These are phyloP conservation scores for Pyxicephalus adspersus DNA, from an alignment of 2,113 vertebrate species.

Conservation along the genomic window DNA sequence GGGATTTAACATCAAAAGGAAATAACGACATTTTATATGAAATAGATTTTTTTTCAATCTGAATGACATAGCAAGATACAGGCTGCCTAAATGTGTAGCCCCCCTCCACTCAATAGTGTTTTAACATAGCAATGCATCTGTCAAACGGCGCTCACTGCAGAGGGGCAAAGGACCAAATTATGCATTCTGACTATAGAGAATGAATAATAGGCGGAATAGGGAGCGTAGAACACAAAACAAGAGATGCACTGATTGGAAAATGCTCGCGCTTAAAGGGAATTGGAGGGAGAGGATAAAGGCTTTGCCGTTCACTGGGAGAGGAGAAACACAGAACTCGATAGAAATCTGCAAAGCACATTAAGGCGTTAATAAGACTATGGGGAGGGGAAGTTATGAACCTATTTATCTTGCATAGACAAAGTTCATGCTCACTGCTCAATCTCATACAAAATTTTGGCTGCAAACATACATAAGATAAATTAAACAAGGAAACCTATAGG, in stretches of 20 bases:
- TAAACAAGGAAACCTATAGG: no score
- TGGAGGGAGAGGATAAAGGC: conserved; percentile 1
- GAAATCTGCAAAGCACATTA: conserved; percentile 35
- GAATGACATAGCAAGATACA: not conserved
- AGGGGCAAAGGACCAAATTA: conserved; percentile 31
- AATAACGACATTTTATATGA: conserved; percentile 15
- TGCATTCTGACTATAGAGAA: conserved; percentile 14
- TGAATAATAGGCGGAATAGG: conserved; percentile 37
- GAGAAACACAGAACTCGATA: not conserved
- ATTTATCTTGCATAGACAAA: no score
- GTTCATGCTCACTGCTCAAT: no score
- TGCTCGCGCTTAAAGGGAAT: conserved; percentile 4
- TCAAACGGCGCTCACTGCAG: conserved; percentile 2
- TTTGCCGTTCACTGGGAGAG: not conserved
- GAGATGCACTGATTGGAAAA: conserved; percentile 43
- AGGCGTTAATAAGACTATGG: not conserved
- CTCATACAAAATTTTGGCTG: no score
- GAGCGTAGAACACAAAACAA: conserved; percentile 12
- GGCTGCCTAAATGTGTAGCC: conserved; percentile 3
- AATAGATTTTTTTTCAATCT: conserved; percentile 28
- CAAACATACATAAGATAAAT: no score
- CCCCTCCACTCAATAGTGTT: conserved; percentile 9
- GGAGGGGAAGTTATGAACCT: no score
- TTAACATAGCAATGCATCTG: conserved; percentile 3
- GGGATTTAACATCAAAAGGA: not conserved